Evolutionary conservation across 2,888 invertebrate genomes (phyloP).

Genomic region (Apamea anceps): DNA sequence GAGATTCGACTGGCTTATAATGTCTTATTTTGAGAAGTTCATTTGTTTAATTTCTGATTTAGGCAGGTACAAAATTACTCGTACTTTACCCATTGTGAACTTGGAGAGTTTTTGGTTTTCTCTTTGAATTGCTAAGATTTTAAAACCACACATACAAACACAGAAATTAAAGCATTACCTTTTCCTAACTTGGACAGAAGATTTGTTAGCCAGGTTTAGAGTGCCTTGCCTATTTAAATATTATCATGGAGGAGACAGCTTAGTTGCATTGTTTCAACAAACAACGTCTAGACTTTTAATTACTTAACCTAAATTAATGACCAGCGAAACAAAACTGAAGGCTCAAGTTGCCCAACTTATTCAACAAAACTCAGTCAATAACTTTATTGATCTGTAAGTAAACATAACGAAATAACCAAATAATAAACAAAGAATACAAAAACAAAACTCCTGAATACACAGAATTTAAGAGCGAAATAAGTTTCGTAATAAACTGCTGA

Average conservation of each 20-base stretch:
- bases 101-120: no score
- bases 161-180: background rate
- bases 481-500: conserved; percentile 36
- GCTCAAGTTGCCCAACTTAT: conserved; percentile 29
- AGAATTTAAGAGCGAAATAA: conserved; percentile 4
- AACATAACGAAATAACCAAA: conserved; percentile 1
- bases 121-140: background rate
- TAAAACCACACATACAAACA: no score
- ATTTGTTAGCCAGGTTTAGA: background rate
- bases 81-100: background rate
- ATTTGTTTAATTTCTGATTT: background rate
- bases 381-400: conserved; percentile 9
- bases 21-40: background rate
- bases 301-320: conserved; percentile 44
- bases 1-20: background rate
- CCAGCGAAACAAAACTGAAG: conserved; percentile 32
- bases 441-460: conserved; percentile 30
- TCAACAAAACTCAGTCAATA: conserved; percentile 23
- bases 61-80: background rate
- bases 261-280: conserved; percentile 12
- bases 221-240: background rate
- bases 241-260: background rate
- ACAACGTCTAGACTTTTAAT: conserved; percentile 32
- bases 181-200: background rate
- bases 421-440: conserved; percentile 32